Base-by-base conservation (phyloP, 2,797 vertebrate genomes). In the Microctenopoma steveboyesi region DNA sequence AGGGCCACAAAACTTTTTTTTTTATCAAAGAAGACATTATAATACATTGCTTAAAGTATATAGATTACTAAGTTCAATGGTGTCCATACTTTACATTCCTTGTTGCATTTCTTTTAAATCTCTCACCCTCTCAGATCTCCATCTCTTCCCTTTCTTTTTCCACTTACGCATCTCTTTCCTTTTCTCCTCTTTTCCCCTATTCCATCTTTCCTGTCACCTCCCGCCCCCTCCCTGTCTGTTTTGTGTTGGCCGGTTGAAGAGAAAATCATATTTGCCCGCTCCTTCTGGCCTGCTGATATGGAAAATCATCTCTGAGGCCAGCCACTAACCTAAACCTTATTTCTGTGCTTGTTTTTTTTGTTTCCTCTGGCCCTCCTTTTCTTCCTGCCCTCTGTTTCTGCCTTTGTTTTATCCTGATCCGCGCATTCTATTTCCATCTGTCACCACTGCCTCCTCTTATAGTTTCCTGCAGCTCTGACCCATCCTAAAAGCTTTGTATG, bases 191-290 rank as follows among this genome's bases (percentile, higher is more conserved):
- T 55, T 64, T 25, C 52, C 58, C 22, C 39, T 22, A 47, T 67
- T 65, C 72, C 61, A 60, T 77, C 74, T 70, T 84, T 87, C 81
- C 79, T 79, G 75, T 82, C 65, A 85, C 85, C 70, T 55, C 84
- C 76, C 67, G 56, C 64, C 72, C 56, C 11, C 68, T 64, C 61
- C 77, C 64, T 71, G 72, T 78, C 80, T 86, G 89, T 91, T 94
- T 94, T 93, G 86, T 91, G 69, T 88, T 91, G 90, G 90, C 67
- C 69, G 86, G 86, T 89, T 85, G 85, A 82, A 83, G 86, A 91
- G 86, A 92, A 92, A 93, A 92, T 92, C 88, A 91, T 87, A 93
- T 91, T 91, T 88, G 84, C 83, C 86, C 65, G n/a, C 84, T 92
- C 89, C 89, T 92, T 88, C 85, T 85, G 87, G 91, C 84, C 88